Evolutionary conservation across 2,888 invertebrate species (phyloP), one percentile per base, ranked within the genome.

Genomic region (Mythimna loreyi): DNA sequence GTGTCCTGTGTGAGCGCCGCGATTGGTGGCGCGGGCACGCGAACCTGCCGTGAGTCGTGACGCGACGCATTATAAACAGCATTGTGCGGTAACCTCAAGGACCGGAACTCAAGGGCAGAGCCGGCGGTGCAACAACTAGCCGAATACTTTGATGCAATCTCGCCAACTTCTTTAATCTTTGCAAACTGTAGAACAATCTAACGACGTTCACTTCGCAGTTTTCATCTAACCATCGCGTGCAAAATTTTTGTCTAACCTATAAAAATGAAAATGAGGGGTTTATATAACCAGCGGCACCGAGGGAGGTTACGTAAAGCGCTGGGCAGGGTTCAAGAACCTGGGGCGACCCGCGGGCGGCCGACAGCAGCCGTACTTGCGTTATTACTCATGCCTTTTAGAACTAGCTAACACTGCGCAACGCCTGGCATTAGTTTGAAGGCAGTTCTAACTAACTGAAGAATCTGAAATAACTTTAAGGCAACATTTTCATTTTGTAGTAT

Each of bases 1-100:
- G 94, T 95, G 95, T 95, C 95, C 89, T 85, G 77, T 74, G 77
- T 58, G 78, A 76, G 84, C 70, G 71, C 74, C 70, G 88, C 86
- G 79, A 94, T 94, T 94, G 95, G 94, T 68, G 78, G 86, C 61
- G 72, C 58, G 77, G 86, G 86, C 86, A 84, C 78, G 83, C 78
- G 67, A 73, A 67, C 55, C 62, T 75, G 71, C 60, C 75, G 81
- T 75, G 77, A 65, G 67, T 58, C 76, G 81, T 75, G 77, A 65
- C 78, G 78, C 74, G 75, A 33, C 67, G 64, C 72, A 72, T 80
- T 69, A 65, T 75, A 72, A 74, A 81, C 84, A 78, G 72, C 77
- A 73, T 71, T 66, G 72, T 78, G 72, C 75, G 69, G 73, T 82
- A 81, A 75, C 81, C 73, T 72, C 77, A 78, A 75, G 75, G 72